These are phyloP conservation scores for Artemia franciscana DNA, from an alignment of 1,140 invertebrate genomes.

Conservation along the genomic window DNA sequence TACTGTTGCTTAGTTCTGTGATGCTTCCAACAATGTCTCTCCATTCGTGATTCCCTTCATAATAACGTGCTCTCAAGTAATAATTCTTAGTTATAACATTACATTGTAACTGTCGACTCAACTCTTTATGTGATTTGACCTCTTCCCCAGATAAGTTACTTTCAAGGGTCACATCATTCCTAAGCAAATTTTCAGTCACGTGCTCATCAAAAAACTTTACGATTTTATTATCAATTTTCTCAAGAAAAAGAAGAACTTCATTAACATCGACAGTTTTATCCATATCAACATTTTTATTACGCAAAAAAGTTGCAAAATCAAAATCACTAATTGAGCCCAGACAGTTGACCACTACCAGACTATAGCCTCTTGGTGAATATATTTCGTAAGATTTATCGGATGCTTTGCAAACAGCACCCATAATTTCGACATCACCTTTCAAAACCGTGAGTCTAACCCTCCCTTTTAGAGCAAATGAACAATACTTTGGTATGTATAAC, in stretches of 20 bases:
- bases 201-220: background rate
- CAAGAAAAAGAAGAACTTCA: background rate
- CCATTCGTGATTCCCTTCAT: background rate
- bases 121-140: background rate
- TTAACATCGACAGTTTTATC: background rate
- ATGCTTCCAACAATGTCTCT: no score
- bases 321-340: background rate
- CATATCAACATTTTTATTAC: background rate
- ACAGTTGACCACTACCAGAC: background rate
- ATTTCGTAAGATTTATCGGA: background rate
- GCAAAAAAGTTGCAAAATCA: background rate
- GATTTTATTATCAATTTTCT: background rate
- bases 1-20: no score
- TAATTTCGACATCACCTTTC: background rate
- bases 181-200: background rate
- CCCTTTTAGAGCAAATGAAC: background rate
- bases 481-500: background rate
- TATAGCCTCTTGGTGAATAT: background rate
- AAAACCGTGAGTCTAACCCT: background rate
- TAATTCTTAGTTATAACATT: background rate
- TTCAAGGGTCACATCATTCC: background rate
- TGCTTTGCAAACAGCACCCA: background rate
- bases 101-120: background rate
- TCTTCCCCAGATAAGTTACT: background rate
- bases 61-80: background rate